Base-by-base conservation (phyloP, 2,888 invertebrate species). In the Parelbella ahira region DNA sequence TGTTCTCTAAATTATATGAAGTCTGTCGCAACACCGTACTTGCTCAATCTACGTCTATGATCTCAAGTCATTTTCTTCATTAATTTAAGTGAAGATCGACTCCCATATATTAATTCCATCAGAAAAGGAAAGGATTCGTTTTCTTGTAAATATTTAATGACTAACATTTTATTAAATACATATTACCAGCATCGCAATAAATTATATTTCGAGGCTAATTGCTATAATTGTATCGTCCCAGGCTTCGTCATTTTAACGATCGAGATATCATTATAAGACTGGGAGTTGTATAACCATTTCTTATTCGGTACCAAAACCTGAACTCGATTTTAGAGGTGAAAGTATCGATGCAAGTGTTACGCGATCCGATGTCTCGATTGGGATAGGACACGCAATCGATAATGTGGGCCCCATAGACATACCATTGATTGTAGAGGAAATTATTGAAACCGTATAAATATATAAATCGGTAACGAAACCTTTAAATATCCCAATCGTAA, bases 241-340 rank as follows among this genome's bases (percentile, higher is more conserved):
- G 37, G 15, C 18, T 37, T 13, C 11, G 6, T 12, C 11, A 19
- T 12, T 11, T 28, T 37, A 19, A 21, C 13, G 13, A 28, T 21
- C 37, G 21, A 21, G 37, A 24, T 34, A 23, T 8, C 3, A 37
- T 8, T 8, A 27, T 27, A 27, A 37, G 27, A 20, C 55, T 12
- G 51, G 20, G 28, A 56, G 63, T 78, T 79, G 72, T 73, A 73
- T 76, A 80, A 80, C 64, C 56, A 71, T 74, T 68, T 74, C 70
- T 69, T 65, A 67, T 69, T 67, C 56, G 56, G 53, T 62, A 59
- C 55, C 60, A 44, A 45, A 47, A 47, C 47, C 58, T 59, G 62
- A 63, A 67, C 67, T 65, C 68, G 63, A 72, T 70, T 74, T 73
- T 74, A 68, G 56, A 68, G 70, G 79, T 72, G 79, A 83, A 83